phyloP scores from a whole-genome alignment of 2,113 vertebrate genomes.

The Dromaius novaehollandiae region DNA sequence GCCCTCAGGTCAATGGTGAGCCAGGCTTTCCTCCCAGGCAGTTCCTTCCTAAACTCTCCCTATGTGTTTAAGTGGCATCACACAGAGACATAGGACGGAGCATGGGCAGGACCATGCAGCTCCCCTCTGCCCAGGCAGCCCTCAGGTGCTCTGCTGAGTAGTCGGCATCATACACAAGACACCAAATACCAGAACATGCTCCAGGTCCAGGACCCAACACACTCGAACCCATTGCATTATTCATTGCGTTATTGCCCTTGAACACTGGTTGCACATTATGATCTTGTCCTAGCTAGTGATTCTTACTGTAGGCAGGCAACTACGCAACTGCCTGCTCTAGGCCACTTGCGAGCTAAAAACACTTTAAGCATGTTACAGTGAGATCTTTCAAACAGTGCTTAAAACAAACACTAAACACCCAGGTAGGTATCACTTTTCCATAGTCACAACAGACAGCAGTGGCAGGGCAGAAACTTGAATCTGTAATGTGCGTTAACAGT shows the following conservation, averaged over 20 bases:
- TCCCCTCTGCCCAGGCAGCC: too few species aligned
- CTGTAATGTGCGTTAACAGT: not conserved
- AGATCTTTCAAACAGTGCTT: not conserved
- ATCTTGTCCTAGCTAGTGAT: not conserved
- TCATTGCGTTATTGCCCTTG: not conserved
- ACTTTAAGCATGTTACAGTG: accelerated
- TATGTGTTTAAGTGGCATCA: too few species aligned
- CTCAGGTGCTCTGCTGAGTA: not conserved
- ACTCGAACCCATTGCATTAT: not conserved
- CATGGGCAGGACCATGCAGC: too few species aligned
- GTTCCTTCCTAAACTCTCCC: not conserved
- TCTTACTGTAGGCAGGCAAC: not conserved
- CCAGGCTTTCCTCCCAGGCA: not conserved
- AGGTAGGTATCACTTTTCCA: accelerated
- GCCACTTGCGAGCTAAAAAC: not conserved
- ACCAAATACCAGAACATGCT: not conserved
- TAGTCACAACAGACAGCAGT: not conserved
- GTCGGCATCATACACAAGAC: too few species aligned
- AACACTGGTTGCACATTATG: accelerated
- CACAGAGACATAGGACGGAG: too few species aligned
- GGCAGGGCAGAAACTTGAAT: not conserved
- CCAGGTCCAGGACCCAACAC: not conserved
- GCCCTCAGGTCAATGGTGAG: not conserved
- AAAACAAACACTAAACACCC: not conserved
- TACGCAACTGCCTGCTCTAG: not conserved